phyloP scores from a whole-genome alignment of 2,797 vertebrate species.

The Orestias chungarensis region DNA sequence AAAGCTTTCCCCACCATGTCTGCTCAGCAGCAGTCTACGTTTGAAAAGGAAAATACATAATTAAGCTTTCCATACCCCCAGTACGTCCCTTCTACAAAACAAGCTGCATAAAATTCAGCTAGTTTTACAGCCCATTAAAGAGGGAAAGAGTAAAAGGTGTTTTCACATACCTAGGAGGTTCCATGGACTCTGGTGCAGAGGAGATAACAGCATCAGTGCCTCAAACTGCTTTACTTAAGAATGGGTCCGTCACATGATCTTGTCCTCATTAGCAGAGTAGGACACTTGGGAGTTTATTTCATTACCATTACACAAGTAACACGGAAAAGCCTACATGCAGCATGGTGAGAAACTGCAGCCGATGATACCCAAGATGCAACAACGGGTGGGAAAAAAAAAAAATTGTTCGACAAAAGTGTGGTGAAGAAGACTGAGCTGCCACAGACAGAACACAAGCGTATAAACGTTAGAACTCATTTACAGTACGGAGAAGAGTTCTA shows the following conservation, averaged over 20 bases:
- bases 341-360: neutral
- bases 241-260: conserved; percentile 67
- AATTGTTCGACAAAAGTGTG: too few relatives aligned
- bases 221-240: conserved; percentile 73
- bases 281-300: conserved; percentile 67
- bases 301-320: neutral
- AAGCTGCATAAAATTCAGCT: conserved; percentile 31
- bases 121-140: conserved; percentile 26
- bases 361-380: too few relatives aligned
- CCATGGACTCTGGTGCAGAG: conserved; percentile 67
- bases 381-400: too few relatives aligned
- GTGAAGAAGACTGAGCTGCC: too few relatives aligned
- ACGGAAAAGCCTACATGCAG: neutral
- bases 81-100: conserved; percentile 31
- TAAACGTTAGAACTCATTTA: too few relatives aligned
- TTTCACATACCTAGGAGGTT: conserved; percentile 72
- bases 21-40: conserved; percentile 29
- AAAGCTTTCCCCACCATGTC: conserved; percentile 20
- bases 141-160: conserved; percentile 32
- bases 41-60: conserved; percentile 35
- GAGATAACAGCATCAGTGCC: conserved; percentile 69
- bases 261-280: conserved; percentile 66
- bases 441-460: too few relatives aligned
- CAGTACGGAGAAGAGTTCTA: too few relatives aligned
- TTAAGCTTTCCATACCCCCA: conserved; percentile 24